A percentile compares a stretch with the other conserved stretches of the same genome.
Evolutionary conservation across 1,140 invertebrate species (phyloP).

Genomic region (Bombus pyrosoma): DNA sequence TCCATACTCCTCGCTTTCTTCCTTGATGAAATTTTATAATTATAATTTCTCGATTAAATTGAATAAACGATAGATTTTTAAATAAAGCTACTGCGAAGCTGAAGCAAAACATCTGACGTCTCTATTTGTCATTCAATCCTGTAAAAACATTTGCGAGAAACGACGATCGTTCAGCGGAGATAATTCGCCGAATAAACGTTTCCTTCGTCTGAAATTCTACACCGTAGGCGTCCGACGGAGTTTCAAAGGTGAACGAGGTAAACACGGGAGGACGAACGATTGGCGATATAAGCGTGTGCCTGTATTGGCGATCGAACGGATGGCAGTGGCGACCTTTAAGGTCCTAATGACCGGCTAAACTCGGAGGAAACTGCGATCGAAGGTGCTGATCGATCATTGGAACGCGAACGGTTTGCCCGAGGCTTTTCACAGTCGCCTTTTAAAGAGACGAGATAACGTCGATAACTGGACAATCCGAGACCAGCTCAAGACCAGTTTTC

Average conservation of each 20-base stretch:
- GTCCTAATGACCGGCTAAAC: neutral
- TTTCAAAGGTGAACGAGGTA: neutral
- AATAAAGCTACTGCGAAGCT: too few relatives aligned
- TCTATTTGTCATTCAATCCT: too few relatives aligned
- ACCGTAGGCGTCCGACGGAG: neutral
- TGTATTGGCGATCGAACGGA: neutral
- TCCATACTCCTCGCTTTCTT: too few relatives aligned
- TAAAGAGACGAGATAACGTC: slow-evolving; percentile 60
- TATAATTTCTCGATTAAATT: too few relatives aligned
- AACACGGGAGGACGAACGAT: neutral
- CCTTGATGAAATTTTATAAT: too few relatives aligned
- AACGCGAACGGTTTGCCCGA: slow-evolving; percentile 28
- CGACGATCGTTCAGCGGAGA: too few relatives aligned
- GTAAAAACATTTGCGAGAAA: too few relatives aligned
- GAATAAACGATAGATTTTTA: too few relatives aligned
- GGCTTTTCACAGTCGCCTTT: slow-evolving; percentile 35
- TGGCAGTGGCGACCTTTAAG: neutral
- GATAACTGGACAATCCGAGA: slow-evolving; percentile 43
- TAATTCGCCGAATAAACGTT: neutral
- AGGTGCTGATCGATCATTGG: slow-evolving; percentile 3
- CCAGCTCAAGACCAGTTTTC: slow-evolving; percentile 53
- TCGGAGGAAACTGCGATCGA: slow-evolving; percentile 17
- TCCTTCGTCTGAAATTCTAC: neutral
- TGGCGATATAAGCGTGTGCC: neutral
- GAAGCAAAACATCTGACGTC: too few relatives aligned